A percentile compares a stretch with the other conserved stretches of the same genome.
Conservation (phyloP, 2,888 invertebrate genomes). For the Lasiommata megera region DNA sequence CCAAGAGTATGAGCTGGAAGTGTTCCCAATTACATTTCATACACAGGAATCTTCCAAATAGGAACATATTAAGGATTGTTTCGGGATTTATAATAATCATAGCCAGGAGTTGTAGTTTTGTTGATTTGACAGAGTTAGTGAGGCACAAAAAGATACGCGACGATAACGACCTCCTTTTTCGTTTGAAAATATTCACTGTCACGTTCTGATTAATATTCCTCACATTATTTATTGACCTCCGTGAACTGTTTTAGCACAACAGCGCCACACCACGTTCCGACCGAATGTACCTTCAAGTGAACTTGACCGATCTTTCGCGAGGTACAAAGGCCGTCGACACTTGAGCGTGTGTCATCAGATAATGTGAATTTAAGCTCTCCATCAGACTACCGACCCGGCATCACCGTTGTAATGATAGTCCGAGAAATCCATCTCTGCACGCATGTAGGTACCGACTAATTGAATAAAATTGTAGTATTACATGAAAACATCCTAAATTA, state of each 20-base stretch:
- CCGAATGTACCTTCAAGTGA: conserved; percentile 27
- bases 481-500: background rate
- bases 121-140: too few species aligned
- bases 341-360: conserved; percentile 34
- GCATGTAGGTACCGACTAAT: background rate
- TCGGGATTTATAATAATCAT: background rate
- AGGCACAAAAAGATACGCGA: too few species aligned
- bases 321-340: conserved; percentile 40
- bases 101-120: background rate
- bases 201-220: too few species aligned
- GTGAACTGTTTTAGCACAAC: too few species aligned
- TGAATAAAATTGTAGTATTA: background rate
- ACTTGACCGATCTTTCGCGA: conserved; percentile 39
- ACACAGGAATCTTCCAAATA: too few species aligned
- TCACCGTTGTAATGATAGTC: conserved; percentile 36
- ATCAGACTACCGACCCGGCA: conserved; percentile 19
- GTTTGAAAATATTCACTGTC: too few species aligned
- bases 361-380: conserved; percentile 38
- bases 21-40: too few species aligned
- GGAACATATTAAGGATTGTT: too few species aligned
- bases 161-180: too few species aligned
- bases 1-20: too few species aligned
- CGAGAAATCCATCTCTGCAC: conserved; percentile 16
- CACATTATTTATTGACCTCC: too few species aligned
- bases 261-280: background rate